These are phyloP conservation scores for Sorex maritimensis DNA, from an alignment of 2,797 vertebrate species.

Conservation along the genomic window DNA sequence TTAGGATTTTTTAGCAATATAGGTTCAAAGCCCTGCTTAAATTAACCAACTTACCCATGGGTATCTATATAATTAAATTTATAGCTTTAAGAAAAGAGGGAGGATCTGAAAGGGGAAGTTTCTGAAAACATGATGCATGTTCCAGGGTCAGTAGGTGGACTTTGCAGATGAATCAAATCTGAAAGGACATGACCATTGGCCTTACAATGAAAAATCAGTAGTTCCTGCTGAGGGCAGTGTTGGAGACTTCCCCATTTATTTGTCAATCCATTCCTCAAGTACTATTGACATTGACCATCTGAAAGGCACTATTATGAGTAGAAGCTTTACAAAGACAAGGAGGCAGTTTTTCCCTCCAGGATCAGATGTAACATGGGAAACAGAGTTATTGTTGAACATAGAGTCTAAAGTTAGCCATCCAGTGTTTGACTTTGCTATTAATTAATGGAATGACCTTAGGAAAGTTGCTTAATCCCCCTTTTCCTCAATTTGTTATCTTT, in stretches of 20 bases:
- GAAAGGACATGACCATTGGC: background rate
- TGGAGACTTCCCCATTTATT: background rate
- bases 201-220: background rate
- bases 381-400: background rate
- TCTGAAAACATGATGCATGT: background rate
- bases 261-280: background rate
- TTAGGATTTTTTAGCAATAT: background rate
- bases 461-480: conserved; percentile 46
- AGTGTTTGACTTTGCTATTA: background rate
- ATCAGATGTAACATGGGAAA: background rate
- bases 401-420: background rate
- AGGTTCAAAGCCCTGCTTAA: background rate
- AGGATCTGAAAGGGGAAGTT: background rate
- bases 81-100: conserved; percentile 21
- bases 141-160: background rate
- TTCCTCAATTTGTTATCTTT: conserved; percentile 1
- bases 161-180: background rate
- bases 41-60: background rate
- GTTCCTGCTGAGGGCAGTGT: background rate
- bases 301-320: background rate
- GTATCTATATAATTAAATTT: conserved; percentile 25
- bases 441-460: background rate
- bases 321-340: background rate
- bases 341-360: background rate
- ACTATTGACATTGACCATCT: background rate